Evolutionary conservation across 2,797 vertebrate species (phyloP).

Genomic region (Gadopsis marmoratus): DNA sequence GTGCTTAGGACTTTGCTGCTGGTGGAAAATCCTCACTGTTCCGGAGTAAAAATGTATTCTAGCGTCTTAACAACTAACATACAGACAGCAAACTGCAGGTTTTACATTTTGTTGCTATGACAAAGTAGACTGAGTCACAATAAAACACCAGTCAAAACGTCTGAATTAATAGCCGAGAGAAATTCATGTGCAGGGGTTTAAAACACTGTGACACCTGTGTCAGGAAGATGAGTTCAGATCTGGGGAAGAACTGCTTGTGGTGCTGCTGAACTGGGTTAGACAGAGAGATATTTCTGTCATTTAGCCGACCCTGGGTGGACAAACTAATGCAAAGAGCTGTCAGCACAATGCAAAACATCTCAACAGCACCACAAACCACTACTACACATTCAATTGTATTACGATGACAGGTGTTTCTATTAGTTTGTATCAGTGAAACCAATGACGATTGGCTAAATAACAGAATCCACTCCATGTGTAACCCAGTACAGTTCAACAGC

Average conservation of each 20-base stretch:
- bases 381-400: no score
- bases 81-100: not conserved
- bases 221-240: not conserved
- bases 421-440: no score
- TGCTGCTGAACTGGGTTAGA: not conserved
- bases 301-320: not conserved
- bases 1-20: not conserved
- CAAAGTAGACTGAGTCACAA: not conserved
- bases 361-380: not conserved
- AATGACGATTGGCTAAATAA: no score
- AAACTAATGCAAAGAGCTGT: not conserved
- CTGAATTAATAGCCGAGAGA: not conserved
- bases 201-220: not conserved
- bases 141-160: not conserved
- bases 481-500: not conserved
- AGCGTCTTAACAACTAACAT: not conserved
- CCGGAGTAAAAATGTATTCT: slow-evolving; percentile 22
- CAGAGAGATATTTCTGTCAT: not conserved
- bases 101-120: slow-evolving; percentile 8
- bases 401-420: no score
- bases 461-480: no score
- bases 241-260: not conserved
- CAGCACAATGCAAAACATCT: not conserved
- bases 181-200: not conserved
- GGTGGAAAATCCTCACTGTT: slow-evolving; percentile 45